phyloP scores from a whole-genome alignment of 2,888 invertebrate genomes.

The Zelleria hepariella region DNA sequence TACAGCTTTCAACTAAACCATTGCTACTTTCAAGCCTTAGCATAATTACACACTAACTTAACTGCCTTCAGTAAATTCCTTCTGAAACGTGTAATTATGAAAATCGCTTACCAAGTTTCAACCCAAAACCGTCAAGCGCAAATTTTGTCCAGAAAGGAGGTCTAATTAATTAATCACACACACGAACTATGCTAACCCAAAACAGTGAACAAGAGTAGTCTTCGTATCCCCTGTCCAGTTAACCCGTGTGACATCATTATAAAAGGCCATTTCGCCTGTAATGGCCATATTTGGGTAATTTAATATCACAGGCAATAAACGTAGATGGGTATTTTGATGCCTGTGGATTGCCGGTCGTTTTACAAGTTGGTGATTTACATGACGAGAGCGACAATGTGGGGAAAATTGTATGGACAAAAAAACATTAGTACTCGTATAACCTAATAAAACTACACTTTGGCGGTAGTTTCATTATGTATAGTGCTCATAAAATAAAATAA shows the following conservation, averaged over 20 bases:
- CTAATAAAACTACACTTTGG: not conserved
- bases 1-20: no score
- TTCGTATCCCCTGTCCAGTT: not conserved
- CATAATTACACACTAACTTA: no score
- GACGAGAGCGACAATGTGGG: not conserved
- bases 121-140: not conserved
- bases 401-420: not conserved
- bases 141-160: constrained; percentile 4
- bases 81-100: no score
- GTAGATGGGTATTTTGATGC: not conserved
- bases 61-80: no score
- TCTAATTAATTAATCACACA: not conserved
- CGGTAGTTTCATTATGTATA: no score
- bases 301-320: not conserved
- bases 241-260: constrained; percentile 9
- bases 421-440: not conserved
- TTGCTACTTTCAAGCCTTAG: no score
- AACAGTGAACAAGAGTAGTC: not conserved
- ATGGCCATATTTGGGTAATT: not conserved
- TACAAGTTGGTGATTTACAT: not conserved
- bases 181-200: not conserved
- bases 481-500: no score
- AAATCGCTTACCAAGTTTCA: no score
- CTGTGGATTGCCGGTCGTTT: constrained; percentile 1
- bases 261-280: not conserved